Evolutionary conservation across 2,113 vertebrate species (phyloP).

Genomic region (Mus spicilegus): DNA sequence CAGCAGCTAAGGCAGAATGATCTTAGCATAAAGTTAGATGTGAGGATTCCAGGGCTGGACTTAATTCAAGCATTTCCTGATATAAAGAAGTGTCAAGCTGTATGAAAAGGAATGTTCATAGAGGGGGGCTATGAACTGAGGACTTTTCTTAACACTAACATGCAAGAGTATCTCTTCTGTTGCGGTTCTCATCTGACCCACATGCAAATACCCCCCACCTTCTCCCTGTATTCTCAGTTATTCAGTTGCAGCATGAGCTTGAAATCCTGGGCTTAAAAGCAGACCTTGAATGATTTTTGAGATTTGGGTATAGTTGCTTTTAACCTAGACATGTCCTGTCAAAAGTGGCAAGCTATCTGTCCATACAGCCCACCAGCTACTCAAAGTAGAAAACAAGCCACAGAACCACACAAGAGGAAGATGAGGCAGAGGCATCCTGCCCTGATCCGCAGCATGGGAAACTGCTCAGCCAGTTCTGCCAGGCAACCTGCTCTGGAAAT

Average conservation of each 20-base stretch:
- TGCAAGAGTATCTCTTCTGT: not conserved
- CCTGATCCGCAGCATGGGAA: rapidly evolving
- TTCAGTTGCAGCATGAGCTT: not conserved
- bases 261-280: not conserved
- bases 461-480: too few species aligned
- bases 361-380: not conserved
- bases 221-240: not conserved
- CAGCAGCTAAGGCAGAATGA: not conserved
- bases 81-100: not conserved
- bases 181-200: not conserved
- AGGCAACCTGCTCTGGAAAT: not conserved
- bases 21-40: not conserved
- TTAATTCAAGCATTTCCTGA: not conserved
- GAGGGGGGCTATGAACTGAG: not conserved
- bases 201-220: not conserved
- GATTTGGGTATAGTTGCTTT: not conserved
- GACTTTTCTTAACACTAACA: not conserved
- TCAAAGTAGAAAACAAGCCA: not conserved
- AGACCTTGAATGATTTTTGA: too few species aligned
- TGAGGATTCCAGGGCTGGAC: not conserved
- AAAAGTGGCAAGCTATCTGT: not conserved
- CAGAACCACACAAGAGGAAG: not conserved
- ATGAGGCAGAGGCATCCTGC: not conserved
- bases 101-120: not conserved
- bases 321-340: not conserved